Evolutionary conservation across 64 coral and sea anemone genomes (phyloP), one percentile per base, ranked within the genome.

Genomic region (Cladopsammia gracilis): DNA sequence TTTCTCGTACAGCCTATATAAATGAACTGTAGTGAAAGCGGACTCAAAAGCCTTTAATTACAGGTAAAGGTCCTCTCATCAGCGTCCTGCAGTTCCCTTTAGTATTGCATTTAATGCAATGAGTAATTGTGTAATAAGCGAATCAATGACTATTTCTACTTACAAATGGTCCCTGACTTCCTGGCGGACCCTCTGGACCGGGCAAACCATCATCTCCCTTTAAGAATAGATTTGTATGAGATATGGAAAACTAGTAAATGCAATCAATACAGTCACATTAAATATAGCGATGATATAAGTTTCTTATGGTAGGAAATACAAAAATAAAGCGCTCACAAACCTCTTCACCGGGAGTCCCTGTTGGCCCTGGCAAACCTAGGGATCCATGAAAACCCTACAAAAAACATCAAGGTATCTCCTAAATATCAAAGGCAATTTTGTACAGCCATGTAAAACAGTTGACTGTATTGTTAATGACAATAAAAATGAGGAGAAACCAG

Each of bases 121-220:
- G 34, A 34, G 34, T 34, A 34, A 34, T 34, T 22, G 9, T 3
- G 46, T 44, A n/a, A 43, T 12, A 10, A n/a, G n/a, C 4, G 19
- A 19, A 61, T 8, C 7, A 46, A 78, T 16, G 10, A 46, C 8
- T 10, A 56, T 10, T 10, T 7, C 53, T 67, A 84, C 80, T 84
- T 65, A 94, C 92, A 86, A 88, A 81, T 25, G 78, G 75, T 12
- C 92, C 92, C 22, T 51, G 77, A 62, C 65, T 71, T 20, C 92
- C 92, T 52, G 77, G 92, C 2, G 73, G 85, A 56, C 92, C 92
- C 69, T 48, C 72, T 1, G 65, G 64, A 44, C 92, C 92, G 3
- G 26, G 53, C 14, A 58, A 88, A 10, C 92, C 92, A 25, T 42
- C 62, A 48, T 72, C 86, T 25, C 92, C 92, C 92, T 94, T 72